Evolutionary conservation across 2,113 vertebrate species (phyloP).

Genomic region (Coracopsis vasa): DNA sequence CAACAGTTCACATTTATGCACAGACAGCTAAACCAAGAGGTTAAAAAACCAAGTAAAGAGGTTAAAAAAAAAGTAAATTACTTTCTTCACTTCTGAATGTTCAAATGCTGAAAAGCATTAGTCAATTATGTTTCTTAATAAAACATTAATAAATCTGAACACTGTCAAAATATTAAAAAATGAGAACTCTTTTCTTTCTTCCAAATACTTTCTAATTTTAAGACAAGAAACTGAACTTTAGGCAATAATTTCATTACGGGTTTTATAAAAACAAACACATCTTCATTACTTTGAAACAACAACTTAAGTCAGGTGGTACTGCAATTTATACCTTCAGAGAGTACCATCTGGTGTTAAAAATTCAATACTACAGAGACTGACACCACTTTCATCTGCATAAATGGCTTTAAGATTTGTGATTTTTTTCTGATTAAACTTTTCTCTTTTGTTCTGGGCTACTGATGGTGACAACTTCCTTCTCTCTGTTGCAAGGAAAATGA

Average conservation of each 20-base stretch:
- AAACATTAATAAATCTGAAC: not conserved
- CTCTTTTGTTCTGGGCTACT: fast-evolving
- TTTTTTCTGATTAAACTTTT: not conserved
- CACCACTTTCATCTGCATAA: not conserved
- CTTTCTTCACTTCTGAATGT: not conserved
- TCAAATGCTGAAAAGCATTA: not conserved
- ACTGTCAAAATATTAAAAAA: not conserved
- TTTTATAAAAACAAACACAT: not conserved
- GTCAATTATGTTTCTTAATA: not conserved
- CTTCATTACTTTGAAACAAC: not conserved
- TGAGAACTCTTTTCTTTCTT: not conserved
- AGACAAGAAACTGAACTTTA: not conserved
- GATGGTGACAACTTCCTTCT: not conserved
- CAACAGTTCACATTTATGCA: not conserved
- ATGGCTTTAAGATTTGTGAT: not conserved
- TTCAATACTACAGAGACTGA: not conserved
- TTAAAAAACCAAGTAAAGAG: not conserved
- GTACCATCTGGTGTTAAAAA: not conserved
- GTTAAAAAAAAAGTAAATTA: not conserved
- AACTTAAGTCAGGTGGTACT: not conserved
- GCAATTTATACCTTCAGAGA: not conserved
- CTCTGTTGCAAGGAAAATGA: not conserved
- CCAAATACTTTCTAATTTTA: not conserved
- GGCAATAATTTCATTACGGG: not conserved
- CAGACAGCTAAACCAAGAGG: not conserved